Percentiles rank a stretch among this genome's conserved stretches.
phyloP scores from a whole-genome alignment of 1,140 invertebrate species.

The Bradysia coprophila region DNA sequence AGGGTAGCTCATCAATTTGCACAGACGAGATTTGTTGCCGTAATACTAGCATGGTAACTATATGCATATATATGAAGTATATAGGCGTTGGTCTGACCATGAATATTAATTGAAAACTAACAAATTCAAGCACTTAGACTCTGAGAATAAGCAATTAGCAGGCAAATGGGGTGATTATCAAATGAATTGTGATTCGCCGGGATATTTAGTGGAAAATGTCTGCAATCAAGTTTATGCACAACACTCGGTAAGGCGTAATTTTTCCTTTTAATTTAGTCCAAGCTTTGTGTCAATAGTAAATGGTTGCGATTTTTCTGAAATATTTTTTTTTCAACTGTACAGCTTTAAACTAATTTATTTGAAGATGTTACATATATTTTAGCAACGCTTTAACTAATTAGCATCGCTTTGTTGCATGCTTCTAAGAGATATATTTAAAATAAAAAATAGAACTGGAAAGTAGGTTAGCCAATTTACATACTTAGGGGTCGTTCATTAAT shows the following conservation, averaged over 20 bases:
- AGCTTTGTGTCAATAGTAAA: too few relatives aligned
- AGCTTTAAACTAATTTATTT: not conserved
- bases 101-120: not conserved
- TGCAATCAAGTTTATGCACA: conserved; percentile 35
- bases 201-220: conserved; percentile 39
- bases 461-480: too few relatives aligned
- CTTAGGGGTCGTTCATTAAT: too few relatives aligned
- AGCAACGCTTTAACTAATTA: too few relatives aligned
- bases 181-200: conserved; percentile 57
- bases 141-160: conserved; percentile 24
- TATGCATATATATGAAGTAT: not conserved
- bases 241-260: conserved; percentile 28
- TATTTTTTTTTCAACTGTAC: not conserved
- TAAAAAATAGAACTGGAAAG: too few relatives aligned
- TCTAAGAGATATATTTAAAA: too few relatives aligned
- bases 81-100: too few relatives aligned
- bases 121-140: conserved; percentile 5
- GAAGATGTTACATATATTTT: too few relatives aligned
- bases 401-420: too few relatives aligned
- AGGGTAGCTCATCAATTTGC: conserved; percentile 45
- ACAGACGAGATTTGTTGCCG: conserved; percentile 62
- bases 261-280: too few relatives aligned
- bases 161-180: conserved; percentile 64
- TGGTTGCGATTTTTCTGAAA: not conserved
- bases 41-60: conserved; percentile 24